Evolutionary conservation across 2,797 vertebrate species (phyloP).

Genomic region (Falco rusticolus): DNA sequence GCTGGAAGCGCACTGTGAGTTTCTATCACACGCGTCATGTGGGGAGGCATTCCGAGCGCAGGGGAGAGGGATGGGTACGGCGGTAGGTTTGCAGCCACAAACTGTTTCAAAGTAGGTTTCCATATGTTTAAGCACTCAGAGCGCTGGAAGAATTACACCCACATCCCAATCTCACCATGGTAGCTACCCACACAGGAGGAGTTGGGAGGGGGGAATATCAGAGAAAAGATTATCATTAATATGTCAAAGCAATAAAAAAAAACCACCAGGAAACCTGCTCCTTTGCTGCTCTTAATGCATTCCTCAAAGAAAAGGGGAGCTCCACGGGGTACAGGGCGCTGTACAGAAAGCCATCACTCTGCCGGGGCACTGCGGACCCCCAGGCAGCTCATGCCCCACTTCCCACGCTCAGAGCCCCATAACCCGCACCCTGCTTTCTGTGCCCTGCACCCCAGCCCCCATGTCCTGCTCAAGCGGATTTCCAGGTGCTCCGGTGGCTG

Average conservation of each 20-base stretch:
- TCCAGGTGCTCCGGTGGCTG: not conserved
- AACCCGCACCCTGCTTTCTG: not conserved
- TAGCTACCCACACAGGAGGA: slow-evolving; percentile 74
- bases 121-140: slow-evolving; percentile 58
- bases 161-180: slow-evolving; percentile 70
- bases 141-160: slow-evolving; percentile 72
- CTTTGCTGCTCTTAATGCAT: not conserved
- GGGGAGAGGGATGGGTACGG: not conserved
- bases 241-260: not conserved
- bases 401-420: not conserved
- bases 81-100: slow-evolving; percentile 53
- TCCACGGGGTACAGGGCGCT: not conserved
- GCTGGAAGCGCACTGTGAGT: not conserved
- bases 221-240: slow-evolving; percentile 29
- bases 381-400: not conserved
- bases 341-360: not conserved
- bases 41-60: not conserved
- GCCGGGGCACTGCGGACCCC: not conserved
- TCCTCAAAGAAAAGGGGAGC: not conserved
- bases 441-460: not conserved
- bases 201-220: not conserved
- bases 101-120: slow-evolving; percentile 62
- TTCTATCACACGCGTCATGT: not conserved
- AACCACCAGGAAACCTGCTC: not conserved
- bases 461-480: not conserved